Evolutionary conservation across 1,140 invertebrate species (phyloP).

Genomic region (Wasmannia auropunctata): DNA sequence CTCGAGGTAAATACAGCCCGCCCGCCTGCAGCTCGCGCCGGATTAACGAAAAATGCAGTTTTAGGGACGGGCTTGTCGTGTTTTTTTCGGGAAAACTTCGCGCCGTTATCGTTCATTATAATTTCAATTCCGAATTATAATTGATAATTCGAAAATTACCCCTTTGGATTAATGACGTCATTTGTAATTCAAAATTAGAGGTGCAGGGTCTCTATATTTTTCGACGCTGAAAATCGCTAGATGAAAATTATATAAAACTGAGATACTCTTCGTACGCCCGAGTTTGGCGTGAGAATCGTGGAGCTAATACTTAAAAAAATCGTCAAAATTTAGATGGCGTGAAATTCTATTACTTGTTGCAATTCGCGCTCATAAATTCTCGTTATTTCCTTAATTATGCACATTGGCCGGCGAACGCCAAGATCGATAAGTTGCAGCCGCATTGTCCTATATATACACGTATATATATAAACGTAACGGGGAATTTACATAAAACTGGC

Average conservation of each 20-base stretch:
- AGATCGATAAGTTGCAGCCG: constrained; percentile 30
- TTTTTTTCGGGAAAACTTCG: background rate
- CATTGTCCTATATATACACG: background rate
- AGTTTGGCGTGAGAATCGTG: background rate
- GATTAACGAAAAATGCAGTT: background rate
- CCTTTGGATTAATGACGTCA: background rate
- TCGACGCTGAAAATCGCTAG: background rate
- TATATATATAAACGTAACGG: background rate
- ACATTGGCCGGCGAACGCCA: background rate
- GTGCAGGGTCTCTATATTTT: background rate
- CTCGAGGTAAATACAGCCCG: background rate
- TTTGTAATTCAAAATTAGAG: constrained; percentile 1
- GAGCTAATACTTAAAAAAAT: background rate
- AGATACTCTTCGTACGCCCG: background rate
- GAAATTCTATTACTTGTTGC: background rate
- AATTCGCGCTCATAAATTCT: constrained; percentile 12
- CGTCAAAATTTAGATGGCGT: background rate
- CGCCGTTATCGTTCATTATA: background rate
- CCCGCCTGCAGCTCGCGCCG: background rate
- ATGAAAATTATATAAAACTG: background rate
- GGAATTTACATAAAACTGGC: constrained; percentile 17
- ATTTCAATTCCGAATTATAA: background rate
- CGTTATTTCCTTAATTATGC: constrained; percentile 29
- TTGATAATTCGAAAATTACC: background rate
- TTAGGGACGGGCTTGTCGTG: background rate